These are phyloP conservation scores for Psix sp. DNA, from an alignment of 1,140 invertebrate species.

Conservation along the genomic window DNA sequence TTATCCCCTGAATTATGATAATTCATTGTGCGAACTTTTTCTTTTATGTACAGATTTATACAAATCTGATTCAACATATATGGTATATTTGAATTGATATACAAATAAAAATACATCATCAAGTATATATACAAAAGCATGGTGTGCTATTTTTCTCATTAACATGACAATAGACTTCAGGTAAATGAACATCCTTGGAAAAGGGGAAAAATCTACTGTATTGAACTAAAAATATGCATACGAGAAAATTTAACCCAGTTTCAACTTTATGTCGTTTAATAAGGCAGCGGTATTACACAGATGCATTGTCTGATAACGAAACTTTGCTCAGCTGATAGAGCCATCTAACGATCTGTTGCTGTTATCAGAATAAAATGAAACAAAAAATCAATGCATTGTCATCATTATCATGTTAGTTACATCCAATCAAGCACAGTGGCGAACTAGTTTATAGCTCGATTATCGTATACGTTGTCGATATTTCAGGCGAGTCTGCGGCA, in stretches of 20 bases:
- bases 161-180: too few species aligned
- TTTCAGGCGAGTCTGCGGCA: constrained; percentile 35
- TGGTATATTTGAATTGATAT: too few species aligned
- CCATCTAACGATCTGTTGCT: constrained; percentile 21
- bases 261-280: constrained; percentile 20
- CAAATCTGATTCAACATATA: too few species aligned
- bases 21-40: too few species aligned
- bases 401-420: constrained; percentile 58
- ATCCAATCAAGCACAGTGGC: constrained; percentile 56
- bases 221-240: neutral
- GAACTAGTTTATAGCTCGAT: constrained; percentile 55
- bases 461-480: constrained; percentile 55
- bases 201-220: too few species aligned
- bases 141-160: too few species aligned
- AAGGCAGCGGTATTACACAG: constrained; percentile 12
- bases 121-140: too few species aligned
- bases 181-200: too few species aligned
- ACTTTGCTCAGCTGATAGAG: constrained; percentile 46
- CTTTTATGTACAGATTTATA: too few species aligned
- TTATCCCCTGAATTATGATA: too few species aligned
- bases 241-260: constrained; percentile 13
- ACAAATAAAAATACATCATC: too few species aligned
- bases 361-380: constrained; percentile 51
- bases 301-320: constrained; percentile 21
- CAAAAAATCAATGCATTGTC: constrained; percentile 51